Evolutionary conservation across 2,888 invertebrate genomes (phyloP).

Genomic region (Tachina fera): DNA sequence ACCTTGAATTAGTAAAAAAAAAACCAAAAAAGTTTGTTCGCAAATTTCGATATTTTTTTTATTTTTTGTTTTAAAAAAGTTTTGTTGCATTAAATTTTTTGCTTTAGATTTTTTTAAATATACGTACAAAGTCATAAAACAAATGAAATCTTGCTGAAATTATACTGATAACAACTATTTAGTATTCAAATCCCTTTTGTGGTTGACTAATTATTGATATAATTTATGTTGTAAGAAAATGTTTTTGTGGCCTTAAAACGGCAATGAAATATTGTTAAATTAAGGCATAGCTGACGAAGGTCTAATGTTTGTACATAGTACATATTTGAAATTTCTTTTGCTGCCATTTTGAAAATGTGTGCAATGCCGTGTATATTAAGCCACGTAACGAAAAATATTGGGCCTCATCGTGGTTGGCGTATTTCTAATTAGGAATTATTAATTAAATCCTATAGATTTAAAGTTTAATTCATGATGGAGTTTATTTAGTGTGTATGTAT

Average conservation of each 20-base stretch:
- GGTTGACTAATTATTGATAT: constrained; percentile 11
- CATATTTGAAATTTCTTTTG: too few species aligned
- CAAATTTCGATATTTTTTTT: constrained; percentile 5
- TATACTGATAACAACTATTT: background rate
- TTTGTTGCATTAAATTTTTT: background rate
- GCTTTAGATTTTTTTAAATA: background rate
- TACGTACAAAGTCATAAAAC: background rate
- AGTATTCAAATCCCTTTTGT: constrained; percentile 8
- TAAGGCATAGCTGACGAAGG: too few species aligned
- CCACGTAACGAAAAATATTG: too few species aligned
- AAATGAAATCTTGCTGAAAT: constrained; percentile 8
- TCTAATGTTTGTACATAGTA: too few species aligned
- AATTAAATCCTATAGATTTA: too few species aligned
- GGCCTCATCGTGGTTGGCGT: too few species aligned
- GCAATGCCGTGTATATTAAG: too few species aligned
- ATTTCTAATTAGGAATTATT: too few species aligned
- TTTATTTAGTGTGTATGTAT: too few species aligned
- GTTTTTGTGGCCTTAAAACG: background rate
- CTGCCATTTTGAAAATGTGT: too few species aligned
- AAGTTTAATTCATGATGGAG: too few species aligned
- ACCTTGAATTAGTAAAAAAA: constrained; percentile 12
- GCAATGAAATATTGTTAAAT: background rate
- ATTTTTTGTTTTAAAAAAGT: background rate
- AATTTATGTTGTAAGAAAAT: background rate
- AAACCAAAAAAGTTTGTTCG: background rate